Percentiles rank a stretch among this genome's conserved stretches.
Evolutionary conservation across 1,140 invertebrate species (phyloP).

Genomic region (Lordiphosa stackelbergi): DNA sequence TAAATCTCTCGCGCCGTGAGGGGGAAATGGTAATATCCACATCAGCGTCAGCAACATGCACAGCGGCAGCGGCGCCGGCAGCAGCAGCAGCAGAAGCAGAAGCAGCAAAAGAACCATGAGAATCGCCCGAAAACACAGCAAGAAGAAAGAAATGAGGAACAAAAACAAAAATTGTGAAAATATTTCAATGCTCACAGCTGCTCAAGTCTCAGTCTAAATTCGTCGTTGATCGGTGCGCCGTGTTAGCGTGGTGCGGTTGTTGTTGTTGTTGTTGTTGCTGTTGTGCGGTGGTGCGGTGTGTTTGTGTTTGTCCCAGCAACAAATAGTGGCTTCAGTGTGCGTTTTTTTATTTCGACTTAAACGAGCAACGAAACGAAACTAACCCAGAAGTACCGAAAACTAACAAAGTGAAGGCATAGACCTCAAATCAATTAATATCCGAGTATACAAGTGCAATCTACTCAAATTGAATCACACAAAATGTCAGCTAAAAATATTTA

Average conservation of each 20-base stretch:
- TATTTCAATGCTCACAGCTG: conserved; percentile 61
- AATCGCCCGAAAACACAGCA: conserved; percentile 68
- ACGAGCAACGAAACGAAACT: conserved; percentile 36
- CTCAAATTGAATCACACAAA: conserved; percentile 14
- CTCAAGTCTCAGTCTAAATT: conserved; percentile 69
- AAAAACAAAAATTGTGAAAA: conserved; percentile 68
- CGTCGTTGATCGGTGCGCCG: conserved; percentile 56
- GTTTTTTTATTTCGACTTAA: conserved; percentile 14
- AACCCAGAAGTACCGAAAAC: conserved; percentile 7
- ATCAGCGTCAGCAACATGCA: conserved; percentile 12
- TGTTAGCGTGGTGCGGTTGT: conserved; percentile 4
- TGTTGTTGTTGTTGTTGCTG: conserved; percentile 1
- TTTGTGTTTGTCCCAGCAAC: conserved; percentile 21
- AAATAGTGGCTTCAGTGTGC: background rate
- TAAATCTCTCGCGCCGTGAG: background rate
- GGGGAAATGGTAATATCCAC: conserved; percentile 15
- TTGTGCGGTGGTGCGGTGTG: conserved; percentile 10
- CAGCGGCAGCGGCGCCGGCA: conserved; percentile 13
- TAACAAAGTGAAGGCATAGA: conserved; percentile 14
- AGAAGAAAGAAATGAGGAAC: conserved; percentile 65
- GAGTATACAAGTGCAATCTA: background rate
- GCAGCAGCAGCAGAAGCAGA: conserved; percentile 5
- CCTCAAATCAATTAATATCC: background rate
- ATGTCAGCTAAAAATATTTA: conserved; percentile 36
- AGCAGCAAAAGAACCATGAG: conserved; percentile 57